A percentile compares a stretch with the other conserved stretches of the same genome.
phyloP scores from a whole-genome alignment of 1,140 invertebrate species.

The Druon quercuslanigerum region DNA sequence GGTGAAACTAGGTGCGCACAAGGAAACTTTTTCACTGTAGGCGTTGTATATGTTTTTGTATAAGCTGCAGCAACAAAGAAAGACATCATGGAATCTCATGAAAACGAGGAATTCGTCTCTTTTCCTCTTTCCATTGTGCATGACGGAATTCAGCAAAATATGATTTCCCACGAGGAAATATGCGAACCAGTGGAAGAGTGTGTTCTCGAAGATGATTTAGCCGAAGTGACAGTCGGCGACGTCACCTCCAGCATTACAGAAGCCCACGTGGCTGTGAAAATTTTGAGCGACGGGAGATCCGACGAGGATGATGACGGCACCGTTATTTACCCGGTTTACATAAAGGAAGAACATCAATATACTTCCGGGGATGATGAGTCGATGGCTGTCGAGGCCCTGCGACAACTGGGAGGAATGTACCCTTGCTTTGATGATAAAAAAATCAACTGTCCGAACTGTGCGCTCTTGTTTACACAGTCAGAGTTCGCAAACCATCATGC shows the following conservation, averaged over 20 bases:
- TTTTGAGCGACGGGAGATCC: conserved; percentile 59
- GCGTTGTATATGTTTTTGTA: conserved; percentile 6
- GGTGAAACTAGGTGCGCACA: conserved; percentile 33
- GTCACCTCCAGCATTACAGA: conserved; percentile 50
- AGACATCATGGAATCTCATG: conserved; percentile 64
- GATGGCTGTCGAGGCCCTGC: conserved; percentile 74
- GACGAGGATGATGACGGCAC: conserved; percentile 56
- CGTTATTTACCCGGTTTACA: conserved; percentile 63
- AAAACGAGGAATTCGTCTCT: conserved; percentile 65
- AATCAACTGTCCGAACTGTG: conserved; percentile 57
- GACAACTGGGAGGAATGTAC: conserved; percentile 74
- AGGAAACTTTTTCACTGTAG: neutral
- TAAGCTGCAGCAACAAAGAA: conserved; percentile 30
- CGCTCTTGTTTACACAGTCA: conserved; percentile 42
- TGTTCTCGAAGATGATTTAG: conserved; percentile 54
- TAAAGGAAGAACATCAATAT: conserved; percentile 65
- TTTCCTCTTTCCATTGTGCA: conserved; percentile 63
- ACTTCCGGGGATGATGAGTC: conserved; percentile 72
- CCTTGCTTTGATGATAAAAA: conserved; percentile 66
- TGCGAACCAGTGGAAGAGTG: conserved; percentile 64
- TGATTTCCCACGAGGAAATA: conserved; percentile 68
- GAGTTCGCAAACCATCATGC: conserved; percentile 59
- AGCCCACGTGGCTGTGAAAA: conserved; percentile 44
- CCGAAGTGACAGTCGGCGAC: conserved; percentile 49
- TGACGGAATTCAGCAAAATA: conserved; percentile 57